Percentiles rank a stretch among this genome's conserved stretches.
Conservation (phyloP, 2,888 invertebrate species). For the Erebia aethiops region DNA sequence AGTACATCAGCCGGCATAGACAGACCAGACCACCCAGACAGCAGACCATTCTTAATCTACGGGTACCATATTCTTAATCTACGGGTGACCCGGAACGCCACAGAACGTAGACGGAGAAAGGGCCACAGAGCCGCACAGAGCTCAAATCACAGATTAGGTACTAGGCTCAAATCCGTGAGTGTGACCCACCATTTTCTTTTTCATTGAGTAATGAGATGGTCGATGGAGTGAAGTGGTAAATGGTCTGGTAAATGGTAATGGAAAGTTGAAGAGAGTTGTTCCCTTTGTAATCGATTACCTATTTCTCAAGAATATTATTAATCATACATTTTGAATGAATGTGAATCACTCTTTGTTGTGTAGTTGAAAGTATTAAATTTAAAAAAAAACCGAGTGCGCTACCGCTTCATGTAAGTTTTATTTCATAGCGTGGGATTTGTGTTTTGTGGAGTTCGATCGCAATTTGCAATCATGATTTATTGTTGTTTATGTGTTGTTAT, state of each 20-base stretch:
- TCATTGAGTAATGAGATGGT: too few species aligned
- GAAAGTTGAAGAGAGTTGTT: neutral
- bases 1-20: too few species aligned
- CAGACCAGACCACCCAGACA: too few species aligned
- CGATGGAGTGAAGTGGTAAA: too few species aligned
- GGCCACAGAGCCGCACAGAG: too few species aligned
- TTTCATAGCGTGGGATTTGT: conserved; percentile 18
- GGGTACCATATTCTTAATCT: too few species aligned
- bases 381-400: neutral
- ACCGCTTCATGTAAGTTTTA: conserved; percentile 5
- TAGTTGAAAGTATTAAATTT: neutral
- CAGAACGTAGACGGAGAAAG: too few species aligned
- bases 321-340: neutral
- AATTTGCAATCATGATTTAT: neutral
- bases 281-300: neutral
- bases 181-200: neutral
- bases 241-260: too few species aligned
- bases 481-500: conserved; percentile 26
- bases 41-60: too few species aligned
- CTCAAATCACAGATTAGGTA: too few species aligned
- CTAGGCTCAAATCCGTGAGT: too few species aligned
- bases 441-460: neutral
- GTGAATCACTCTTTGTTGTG: neutral
- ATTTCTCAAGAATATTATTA: neutral
- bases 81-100: too few species aligned